Conservation (phyloP, 2,797 vertebrate genomes). For the Oreochromis mossambicus region DNA sequence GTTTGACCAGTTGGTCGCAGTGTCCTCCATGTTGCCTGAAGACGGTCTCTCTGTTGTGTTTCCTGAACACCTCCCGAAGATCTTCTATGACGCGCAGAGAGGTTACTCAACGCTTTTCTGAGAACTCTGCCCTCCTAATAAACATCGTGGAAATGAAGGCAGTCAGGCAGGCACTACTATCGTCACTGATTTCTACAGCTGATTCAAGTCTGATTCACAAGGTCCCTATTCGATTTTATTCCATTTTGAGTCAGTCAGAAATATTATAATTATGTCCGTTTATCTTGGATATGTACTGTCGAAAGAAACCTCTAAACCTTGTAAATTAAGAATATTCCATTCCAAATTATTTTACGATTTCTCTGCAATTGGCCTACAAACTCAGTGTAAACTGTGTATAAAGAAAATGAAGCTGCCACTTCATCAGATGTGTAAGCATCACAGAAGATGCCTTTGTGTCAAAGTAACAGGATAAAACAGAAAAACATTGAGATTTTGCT, state of each 20-base stretch:
- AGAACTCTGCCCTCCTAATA: not conserved
- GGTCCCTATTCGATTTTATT: not conserved
- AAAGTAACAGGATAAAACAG: not conserved
- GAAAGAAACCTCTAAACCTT: not conserved
- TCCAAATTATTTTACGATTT: rapidly evolving
- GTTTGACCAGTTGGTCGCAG: rapidly evolving
- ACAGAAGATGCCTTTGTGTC: not conserved
- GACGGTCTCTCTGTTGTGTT: not conserved
- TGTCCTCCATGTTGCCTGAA: not conserved
- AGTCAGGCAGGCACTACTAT: too few relatives aligned
- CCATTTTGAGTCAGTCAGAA: not conserved
- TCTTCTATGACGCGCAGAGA: not conserved
- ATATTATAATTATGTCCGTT: not conserved
- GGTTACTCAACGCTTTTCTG: not conserved
- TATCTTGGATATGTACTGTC: not conserved
- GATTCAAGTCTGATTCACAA: not conserved
- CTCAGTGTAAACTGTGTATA: not conserved
- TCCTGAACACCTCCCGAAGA: not conserved
- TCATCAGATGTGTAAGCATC: not conserved
- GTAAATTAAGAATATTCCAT: not conserved
- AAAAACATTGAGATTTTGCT: not conserved
- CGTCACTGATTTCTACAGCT: too few relatives aligned
- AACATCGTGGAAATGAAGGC: not conserved
- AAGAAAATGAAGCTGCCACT: not conserved
- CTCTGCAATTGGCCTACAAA: not conserved